Evolutionary conservation across 2,113 vertebrate genomes (phyloP), one percentile per base, ranked within the genome.

Genomic region (Rhinoderma darwinii): DNA sequence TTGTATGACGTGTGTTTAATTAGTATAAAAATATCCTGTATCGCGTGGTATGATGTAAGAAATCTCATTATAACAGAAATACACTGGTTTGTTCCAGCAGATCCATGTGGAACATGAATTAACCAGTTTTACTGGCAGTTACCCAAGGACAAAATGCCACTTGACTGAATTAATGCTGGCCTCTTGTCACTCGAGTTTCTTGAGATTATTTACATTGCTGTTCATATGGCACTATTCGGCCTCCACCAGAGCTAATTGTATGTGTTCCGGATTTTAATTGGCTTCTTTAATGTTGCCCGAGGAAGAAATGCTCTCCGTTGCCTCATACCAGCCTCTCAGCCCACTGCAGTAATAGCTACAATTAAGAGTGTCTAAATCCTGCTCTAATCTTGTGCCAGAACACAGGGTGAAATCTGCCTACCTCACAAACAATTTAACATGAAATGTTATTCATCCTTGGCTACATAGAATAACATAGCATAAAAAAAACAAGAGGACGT

Each of bases 51-150:
- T 25, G 88, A 89, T 88, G 89, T 91, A 90, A 89, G 90, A 91
- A 93, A 91, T 90, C 51, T n/a, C 72, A 76, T 84, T 73, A 75
- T 54, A 61, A 3, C n/a, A 84, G 50, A 61, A 41, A n/a, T 61
- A 75, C 83, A 61, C 83, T 61, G 72, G 81, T 75, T 84, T 20
- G 91, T 91, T 88, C 85, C 91, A 90, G n/a, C n/a, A n/a, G n/a
- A n/a, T n/a, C n/a, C 43, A 41, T 86, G 89, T 88, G 89, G 92
- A 92, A 89, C 89, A 89, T n/a, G n/a, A n/a, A n/a, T n/a, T n/a
- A 93, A 93, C 93, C 91, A 90, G 92, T 91, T 91, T 89, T 91
- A 89, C 89, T 92, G 90, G 93, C 90, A 90, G 81, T 80, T 88
- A 91, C 90, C 91, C 91, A 88, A 90, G 90, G 91, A 92, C 89